phyloP scores from a whole-genome alignment of 2,888 invertebrate species.

The Abrostola tripartita region DNA sequence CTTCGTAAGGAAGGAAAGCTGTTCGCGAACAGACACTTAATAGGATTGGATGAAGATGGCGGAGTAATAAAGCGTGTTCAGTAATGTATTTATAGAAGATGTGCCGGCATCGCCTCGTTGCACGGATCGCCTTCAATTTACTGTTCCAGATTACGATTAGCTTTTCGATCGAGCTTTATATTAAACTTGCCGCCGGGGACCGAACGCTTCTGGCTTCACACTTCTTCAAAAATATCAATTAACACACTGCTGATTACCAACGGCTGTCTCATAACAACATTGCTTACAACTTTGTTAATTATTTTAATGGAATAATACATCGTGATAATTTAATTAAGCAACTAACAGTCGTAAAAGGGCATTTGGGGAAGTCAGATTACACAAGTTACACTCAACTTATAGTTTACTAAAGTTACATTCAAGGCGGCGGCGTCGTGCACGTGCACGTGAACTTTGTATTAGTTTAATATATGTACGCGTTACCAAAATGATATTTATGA shows the following conservation, averaged over 20 bases:
- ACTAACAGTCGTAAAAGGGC: slow-evolving; percentile 67
- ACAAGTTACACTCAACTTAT: slow-evolving; percentile 46
- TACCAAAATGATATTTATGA: slow-evolving; percentile 43
- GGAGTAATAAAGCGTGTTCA: slow-evolving; percentile 87
- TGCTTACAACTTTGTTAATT: slow-evolving; percentile 70
- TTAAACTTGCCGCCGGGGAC: slow-evolving; percentile 52
- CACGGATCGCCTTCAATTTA: slow-evolving; percentile 80
- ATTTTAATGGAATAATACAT: slow-evolving; percentile 74
- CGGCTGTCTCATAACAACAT: slow-evolving; percentile 50
- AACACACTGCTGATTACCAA: slow-evolving; percentile 45
- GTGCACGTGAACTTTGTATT: slow-evolving; percentile 50
- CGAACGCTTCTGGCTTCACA: slow-evolving; percentile 38
- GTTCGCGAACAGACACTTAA: slow-evolving; percentile 82
- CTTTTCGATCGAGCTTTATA: slow-evolving; percentile 66
- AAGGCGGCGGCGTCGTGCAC: slow-evolving; percentile 39
- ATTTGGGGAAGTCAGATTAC: slow-evolving; percentile 58
- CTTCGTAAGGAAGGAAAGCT: slow-evolving; percentile 73
- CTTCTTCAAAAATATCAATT: slow-evolving; percentile 56
- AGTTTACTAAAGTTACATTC: slow-evolving; percentile 45
- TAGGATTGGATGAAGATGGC: slow-evolving; percentile 87
- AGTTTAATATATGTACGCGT: slow-evolving; percentile 38
- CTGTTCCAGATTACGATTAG: slow-evolving; percentile 77
- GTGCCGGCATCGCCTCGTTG: slow-evolving; percentile 72
- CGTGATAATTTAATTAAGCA: slow-evolving; percentile 73
- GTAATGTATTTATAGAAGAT: slow-evolving; percentile 86